phyloP scores from a whole-genome alignment of 2,797 vertebrate genomes.

The Mallotus villosus region DNA sequence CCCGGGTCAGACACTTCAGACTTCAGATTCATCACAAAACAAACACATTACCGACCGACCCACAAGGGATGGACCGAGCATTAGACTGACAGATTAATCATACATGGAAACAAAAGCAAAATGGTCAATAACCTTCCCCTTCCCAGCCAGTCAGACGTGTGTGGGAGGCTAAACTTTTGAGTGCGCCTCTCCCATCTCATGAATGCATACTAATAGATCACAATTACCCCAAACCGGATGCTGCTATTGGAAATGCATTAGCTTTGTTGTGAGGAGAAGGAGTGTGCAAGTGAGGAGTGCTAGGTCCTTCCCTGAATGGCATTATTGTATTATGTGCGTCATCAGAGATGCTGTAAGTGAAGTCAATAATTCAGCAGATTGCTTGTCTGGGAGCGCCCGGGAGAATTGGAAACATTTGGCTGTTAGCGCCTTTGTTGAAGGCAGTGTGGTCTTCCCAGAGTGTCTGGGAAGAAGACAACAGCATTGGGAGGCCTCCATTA shows the following conservation, averaged over 20 bases:
- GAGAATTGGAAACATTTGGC: slow-evolving; percentile 48
- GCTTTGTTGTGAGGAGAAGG: slow-evolving; percentile 55
- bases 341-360: slow-evolving; percentile 39
- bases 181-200: slow-evolving; percentile 51
- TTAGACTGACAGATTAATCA: slow-evolving; percentile 53
- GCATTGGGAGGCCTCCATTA: background rate
- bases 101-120: slow-evolving; percentile 52
- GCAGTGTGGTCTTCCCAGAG: background rate
- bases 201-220: slow-evolving; percentile 63
- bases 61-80: slow-evolving; percentile 42
- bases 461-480: background rate
- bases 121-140: slow-evolving; percentile 46
- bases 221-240: slow-evolving; percentile 65
- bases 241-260: slow-evolving; percentile 66
- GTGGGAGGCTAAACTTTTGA: slow-evolving; percentile 29
- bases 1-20: slow-evolving; percentile 13
- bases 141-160: slow-evolving; percentile 44
- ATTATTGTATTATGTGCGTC: slow-evolving; percentile 68
- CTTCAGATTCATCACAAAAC: slow-evolving; percentile 2
- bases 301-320: slow-evolving; percentile 50
- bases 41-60: slow-evolving; percentile 12
- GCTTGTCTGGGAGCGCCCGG: slow-evolving; percentile 45
- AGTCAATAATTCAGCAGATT: slow-evolving; percentile 58
- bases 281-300: slow-evolving; percentile 27
- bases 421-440: slow-evolving; percentile 52